Conservation (phyloP, 1,140 invertebrate species). For the Agrypnia vestita region DNA sequence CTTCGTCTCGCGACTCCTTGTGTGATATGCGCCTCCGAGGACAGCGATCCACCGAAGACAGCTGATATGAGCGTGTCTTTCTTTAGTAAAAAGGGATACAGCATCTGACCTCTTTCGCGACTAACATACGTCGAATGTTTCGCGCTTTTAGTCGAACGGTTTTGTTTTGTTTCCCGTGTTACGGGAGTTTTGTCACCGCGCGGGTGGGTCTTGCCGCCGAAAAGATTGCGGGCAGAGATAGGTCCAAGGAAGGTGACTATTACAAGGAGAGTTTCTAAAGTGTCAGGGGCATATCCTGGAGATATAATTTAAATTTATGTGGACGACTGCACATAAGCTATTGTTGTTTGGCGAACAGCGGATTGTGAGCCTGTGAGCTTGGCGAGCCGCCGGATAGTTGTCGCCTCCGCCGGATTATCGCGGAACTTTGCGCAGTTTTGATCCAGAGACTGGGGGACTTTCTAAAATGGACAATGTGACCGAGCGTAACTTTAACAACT, state of each 20-base stretch:
- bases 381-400: too few species aligned
- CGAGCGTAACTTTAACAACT: not conserved
- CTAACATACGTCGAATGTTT: not conserved
- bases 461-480: slow-evolving; percentile 9
- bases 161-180: not conserved
- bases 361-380: not conserved
- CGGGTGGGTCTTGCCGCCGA: slow-evolving; percentile 20
- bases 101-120: not conserved
- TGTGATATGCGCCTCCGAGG: slow-evolving; percentile 34
- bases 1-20: slow-evolving; percentile 54
- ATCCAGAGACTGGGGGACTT: not conserved
- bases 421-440: slow-evolving; percentile 2
- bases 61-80: not conserved
- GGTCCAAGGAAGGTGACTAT: slow-evolving; percentile 35
- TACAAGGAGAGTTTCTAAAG: slow-evolving; percentile 20
- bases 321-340: slow-evolving; percentile 43
- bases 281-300: slow-evolving; percentile 24
- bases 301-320: slow-evolving; percentile 44
- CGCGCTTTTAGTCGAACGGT: not conserved
- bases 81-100: not conserved
- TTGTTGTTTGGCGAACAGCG: slow-evolving; percentile 25
- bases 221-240: slow-evolving; percentile 52
- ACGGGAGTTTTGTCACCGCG: not conserved
- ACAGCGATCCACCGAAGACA: slow-evolving; percentile 3
- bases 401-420: not conserved